Base-by-base conservation (phyloP, 1,140 invertebrate genomes). In the Drosophila obscura region DNA sequence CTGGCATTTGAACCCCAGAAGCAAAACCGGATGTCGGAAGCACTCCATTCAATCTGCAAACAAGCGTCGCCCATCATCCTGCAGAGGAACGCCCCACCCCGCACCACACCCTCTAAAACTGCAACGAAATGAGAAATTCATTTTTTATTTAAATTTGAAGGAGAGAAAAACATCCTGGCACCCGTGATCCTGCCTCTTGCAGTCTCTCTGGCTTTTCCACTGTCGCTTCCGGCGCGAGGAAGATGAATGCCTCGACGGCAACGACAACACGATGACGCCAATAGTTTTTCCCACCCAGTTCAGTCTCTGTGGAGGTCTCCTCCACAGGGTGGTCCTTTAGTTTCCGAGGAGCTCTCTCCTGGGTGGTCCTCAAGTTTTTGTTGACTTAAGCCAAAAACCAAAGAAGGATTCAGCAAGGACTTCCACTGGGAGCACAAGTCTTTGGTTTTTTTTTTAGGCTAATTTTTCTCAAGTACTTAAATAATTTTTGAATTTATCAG, bases 211-310 rank as follows among this genome's bases (percentile, higher is more conserved):
- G 75, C 69, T 65, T 82, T 81, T 79, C 65, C 76, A 77, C 75
- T 85, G 81, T 66, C 57, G 79, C 75, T 89, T 90, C 88, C 88
- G 88, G 88, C 88, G 69, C 73, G 69, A 90, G 88, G 46, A 90
- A 90, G 88, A 90, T 88, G 88, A 73, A 90, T 90, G 88, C 83
- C 77, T 81, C 35, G 35, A 39, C 76, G 78, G 71, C 79, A 81
- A 82, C 88, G 88, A 90, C 88, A 90, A 88, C 88, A 90, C 80
- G 80, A 83, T 74, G 77, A 92, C 76, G 79, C 76, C 76, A 80
- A 91, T 82, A 75, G 72, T 82, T 87, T 83, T 88, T 87, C 65
- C 44, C 60, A 15, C 52, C n/a, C 52, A 41, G 43, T 11, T 50
- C 64, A 43, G 19, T 19, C 19, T 19, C 19, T 19, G 19, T 19